Percentiles rank a stretch among this genome's conserved stretches.
phyloP scores from a whole-genome alignment of 2,113 vertebrate species.

The Phyllopteryx taeniolatus region DNA sequence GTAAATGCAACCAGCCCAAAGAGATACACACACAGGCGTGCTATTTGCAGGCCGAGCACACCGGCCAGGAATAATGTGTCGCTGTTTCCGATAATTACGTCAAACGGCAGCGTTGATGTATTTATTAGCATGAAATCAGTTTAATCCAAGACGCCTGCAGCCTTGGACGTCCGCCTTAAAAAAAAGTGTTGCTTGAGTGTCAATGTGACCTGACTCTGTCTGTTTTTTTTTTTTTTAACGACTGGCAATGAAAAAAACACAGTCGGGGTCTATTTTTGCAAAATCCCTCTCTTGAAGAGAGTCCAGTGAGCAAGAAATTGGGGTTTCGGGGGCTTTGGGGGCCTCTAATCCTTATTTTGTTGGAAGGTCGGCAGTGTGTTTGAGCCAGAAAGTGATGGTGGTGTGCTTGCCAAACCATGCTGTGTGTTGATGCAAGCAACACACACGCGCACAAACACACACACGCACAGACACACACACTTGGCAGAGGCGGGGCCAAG shows the following conservation, averaged over 20 bases:
- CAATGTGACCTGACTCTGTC: background rate
- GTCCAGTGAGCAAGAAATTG: background rate
- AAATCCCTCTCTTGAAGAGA: background rate
- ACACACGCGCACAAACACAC: conserved; percentile 2
- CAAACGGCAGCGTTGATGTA: conserved; percentile 48
- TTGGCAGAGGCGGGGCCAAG: conserved; percentile 41
- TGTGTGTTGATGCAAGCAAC: conserved; percentile 46
- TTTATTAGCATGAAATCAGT: conserved; percentile 46
- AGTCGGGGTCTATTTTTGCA: background rate
- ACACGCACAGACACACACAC: background rate
- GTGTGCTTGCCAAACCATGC: conserved; percentile 32
- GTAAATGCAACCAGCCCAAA: conserved; percentile 64
- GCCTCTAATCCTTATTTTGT: conserved; percentile 5
- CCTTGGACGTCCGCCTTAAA: conserved; percentile 15
- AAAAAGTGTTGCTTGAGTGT: conserved; percentile 15
- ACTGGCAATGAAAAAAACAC: background rate
- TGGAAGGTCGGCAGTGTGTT: conserved; percentile 5
- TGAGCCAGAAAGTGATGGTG: conserved; percentile 16
- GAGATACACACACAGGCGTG: conserved; percentile 26
- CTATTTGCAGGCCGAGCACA: conserved; percentile 22
- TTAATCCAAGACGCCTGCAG: conserved; percentile 22
- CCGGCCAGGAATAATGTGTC: conserved; percentile 38
- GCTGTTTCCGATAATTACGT: conserved; percentile 64
- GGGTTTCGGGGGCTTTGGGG: background rate
- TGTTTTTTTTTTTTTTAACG: background rate